A percentile compares a stretch with the other conserved stretches of the same genome.
Evolutionary conservation across 2,797 vertebrate species (phyloP).

Genomic region (Crocidura indochinensis): DNA sequence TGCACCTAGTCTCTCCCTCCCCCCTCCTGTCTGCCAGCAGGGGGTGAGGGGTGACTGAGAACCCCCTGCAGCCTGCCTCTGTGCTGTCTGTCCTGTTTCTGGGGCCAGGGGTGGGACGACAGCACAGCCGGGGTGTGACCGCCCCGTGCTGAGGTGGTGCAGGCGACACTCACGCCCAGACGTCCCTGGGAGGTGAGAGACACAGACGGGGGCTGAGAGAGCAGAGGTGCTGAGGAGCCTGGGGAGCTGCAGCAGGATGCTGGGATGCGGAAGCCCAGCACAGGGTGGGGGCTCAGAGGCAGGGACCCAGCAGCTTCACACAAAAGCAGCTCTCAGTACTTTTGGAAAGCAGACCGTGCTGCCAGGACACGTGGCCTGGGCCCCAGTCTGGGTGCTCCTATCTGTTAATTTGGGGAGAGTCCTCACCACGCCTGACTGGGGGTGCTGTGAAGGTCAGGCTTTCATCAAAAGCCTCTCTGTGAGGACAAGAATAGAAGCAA

Average conservation of each 20-base stretch:
- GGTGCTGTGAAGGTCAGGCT: neutral
- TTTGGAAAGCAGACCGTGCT: neutral
- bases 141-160: conserved; percentile 25
- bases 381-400: neutral
- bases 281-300: neutral
- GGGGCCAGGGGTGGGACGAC: conserved; percentile 59
- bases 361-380: neutral
- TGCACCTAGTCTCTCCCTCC: neutral
- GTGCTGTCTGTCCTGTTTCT: neutral
- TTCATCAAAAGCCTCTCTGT: neutral
- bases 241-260: neutral
- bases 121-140: conserved; percentile 71
- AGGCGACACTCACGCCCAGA: conserved; percentile 53
- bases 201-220: conserved; percentile 13
- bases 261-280: neutral
- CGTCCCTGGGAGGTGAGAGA: conserved; percentile 34
- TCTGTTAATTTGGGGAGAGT: too few species aligned
- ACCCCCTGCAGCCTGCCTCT: neutral
- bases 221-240: conserved; percentile 23
- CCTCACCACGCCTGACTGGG: neutral
- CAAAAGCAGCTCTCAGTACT: too few species aligned
- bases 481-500: too few species aligned
- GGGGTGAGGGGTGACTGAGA: neutral
- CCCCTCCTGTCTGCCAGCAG: neutral
- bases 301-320: neutral